Percentiles rank a stretch among this genome's conserved stretches.
These are phyloP conservation scores for Clepsis dumicolana DNA, from an alignment of 2,888 invertebrate genomes.

Conservation along the genomic window DNA sequence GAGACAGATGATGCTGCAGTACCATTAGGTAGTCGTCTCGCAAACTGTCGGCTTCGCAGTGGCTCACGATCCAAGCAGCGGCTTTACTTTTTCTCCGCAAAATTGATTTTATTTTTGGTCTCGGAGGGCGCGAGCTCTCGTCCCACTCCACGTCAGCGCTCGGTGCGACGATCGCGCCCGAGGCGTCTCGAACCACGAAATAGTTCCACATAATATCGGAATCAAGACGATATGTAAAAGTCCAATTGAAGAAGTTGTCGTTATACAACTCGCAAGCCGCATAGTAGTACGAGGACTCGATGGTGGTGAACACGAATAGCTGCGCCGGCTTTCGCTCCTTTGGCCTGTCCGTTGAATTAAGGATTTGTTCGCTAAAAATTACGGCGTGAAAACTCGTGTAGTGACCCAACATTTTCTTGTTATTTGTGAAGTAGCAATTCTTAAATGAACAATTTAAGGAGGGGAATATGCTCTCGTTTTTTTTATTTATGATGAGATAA, in stretches of 20 bases:
- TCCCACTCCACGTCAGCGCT: slow-evolving; percentile 54
- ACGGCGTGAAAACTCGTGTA: slow-evolving; percentile 58
- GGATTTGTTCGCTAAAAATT: slow-evolving; percentile 54
- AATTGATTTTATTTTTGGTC: slow-evolving; percentile 50
- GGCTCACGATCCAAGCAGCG: slow-evolving; percentile 65
- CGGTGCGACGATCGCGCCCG: slow-evolving; percentile 60
- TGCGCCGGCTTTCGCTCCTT: slow-evolving; percentile 50
- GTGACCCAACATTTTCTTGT: slow-evolving; percentile 53
- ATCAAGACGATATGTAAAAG: slow-evolving; percentile 67
- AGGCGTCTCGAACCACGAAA: slow-evolving; percentile 59
- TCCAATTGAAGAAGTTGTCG: slow-evolving; percentile 70
- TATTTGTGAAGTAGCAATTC: slow-evolving; percentile 58
- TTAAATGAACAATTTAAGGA: slow-evolving; percentile 51
- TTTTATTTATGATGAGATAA: slow-evolving; percentile 37
- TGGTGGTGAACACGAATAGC: slow-evolving; percentile 61
- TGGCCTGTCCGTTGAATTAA: slow-evolving; percentile 50
- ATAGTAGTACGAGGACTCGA: slow-evolving; percentile 56
- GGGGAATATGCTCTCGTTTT: slow-evolving; percentile 31
- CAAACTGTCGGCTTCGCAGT: slow-evolving; percentile 57
- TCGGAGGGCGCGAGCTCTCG: slow-evolving; percentile 46
- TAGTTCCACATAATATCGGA: slow-evolving; percentile 67
- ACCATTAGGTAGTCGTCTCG: slow-evolving; percentile 59
- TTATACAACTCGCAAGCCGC: slow-evolving; percentile 63
- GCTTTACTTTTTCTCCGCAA: slow-evolving; percentile 60
- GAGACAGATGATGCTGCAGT: slow-evolving; percentile 64